Percentiles rank a stretch among this genome's conserved stretches.
Conservation (phyloP, 2,113 vertebrate species). For the Bubo scandiacus region DNA sequence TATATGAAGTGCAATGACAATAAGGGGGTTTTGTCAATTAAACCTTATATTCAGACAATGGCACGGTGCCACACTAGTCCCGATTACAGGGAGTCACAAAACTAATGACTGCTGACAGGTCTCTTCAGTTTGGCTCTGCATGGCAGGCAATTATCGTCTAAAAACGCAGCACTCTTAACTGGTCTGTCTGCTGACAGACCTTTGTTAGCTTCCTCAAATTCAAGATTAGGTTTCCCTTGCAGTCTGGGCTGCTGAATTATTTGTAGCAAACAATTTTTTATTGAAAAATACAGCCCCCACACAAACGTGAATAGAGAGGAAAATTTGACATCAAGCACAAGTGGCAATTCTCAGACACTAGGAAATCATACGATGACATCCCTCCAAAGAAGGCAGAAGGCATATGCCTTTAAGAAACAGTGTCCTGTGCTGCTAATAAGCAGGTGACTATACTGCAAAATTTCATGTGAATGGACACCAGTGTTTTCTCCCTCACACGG, state of each 20-base stretch:
- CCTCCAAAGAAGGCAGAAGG: neutral
- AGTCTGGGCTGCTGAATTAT: neutral
- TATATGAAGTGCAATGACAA: neutral
- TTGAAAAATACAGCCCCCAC: neutral
- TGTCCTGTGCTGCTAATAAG: neutral
- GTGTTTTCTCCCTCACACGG: neutral
- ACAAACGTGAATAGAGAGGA: rapidly evolving
- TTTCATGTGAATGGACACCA: neutral
- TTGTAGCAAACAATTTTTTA: neutral
- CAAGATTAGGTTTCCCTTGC: neutral
- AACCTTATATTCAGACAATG: neutral
- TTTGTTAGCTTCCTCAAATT: neutral
- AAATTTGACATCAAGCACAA: neutral
- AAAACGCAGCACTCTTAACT: neutral
- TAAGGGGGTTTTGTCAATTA: neutral
- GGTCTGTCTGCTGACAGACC: neutral
- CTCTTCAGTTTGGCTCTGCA: neutral
- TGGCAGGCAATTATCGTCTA: neutral
- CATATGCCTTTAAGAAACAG: neutral
- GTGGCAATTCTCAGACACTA: neutral
- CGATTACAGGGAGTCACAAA: neutral
- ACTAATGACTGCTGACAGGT: neutral
- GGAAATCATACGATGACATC: neutral
- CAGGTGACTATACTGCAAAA: neutral
- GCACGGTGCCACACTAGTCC: neutral